phyloP scores from a whole-genome alignment of 2,113 vertebrate species.

The Gopherus evgoodei region DNA sequence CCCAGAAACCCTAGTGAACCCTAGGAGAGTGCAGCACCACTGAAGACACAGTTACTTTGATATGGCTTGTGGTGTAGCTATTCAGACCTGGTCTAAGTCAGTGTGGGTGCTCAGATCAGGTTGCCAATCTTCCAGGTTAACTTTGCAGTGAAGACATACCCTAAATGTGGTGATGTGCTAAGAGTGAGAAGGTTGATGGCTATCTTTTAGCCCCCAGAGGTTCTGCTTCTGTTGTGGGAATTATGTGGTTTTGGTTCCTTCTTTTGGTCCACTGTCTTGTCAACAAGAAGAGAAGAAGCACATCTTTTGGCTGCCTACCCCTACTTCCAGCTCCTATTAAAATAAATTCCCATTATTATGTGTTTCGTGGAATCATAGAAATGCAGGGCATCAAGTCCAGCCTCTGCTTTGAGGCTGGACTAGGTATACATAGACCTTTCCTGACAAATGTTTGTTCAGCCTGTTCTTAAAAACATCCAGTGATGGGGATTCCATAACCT shows the following conservation, averaged over 20 bases:
- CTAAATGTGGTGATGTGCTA: conserved; percentile 33
- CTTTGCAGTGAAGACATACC: not conserved
- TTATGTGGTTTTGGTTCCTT: conserved; percentile 49
- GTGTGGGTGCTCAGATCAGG: not conserved
- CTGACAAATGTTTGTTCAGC: too few relatives aligned
- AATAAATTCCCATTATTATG: not conserved
- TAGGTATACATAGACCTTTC: too few relatives aligned
- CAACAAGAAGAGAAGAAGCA: conserved; percentile 3
- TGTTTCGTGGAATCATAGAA: not conserved
- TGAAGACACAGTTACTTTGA: not conserved
- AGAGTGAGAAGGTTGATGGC: rapidly evolving
- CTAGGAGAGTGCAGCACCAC: too few relatives aligned
- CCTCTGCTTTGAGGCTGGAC: too few relatives aligned
- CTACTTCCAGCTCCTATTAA: not conserved
- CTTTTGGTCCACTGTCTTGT: not conserved
- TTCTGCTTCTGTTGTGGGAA: conserved; percentile 44
- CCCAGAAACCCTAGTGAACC: not conserved
- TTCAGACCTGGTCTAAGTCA: not conserved
- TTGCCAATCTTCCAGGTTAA: not conserved
- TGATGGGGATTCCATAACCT: too few relatives aligned
- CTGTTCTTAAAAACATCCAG: too few relatives aligned
- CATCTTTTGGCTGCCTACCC: not conserved
- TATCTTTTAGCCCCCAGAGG: not conserved
- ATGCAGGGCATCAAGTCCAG: not conserved
- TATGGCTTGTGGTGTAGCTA: not conserved